A percentile compares a stretch with the other conserved stretches of the same genome.
phyloP scores from a whole-genome alignment of 2,888 invertebrate genomes.

The Rapana venosa region DNA sequence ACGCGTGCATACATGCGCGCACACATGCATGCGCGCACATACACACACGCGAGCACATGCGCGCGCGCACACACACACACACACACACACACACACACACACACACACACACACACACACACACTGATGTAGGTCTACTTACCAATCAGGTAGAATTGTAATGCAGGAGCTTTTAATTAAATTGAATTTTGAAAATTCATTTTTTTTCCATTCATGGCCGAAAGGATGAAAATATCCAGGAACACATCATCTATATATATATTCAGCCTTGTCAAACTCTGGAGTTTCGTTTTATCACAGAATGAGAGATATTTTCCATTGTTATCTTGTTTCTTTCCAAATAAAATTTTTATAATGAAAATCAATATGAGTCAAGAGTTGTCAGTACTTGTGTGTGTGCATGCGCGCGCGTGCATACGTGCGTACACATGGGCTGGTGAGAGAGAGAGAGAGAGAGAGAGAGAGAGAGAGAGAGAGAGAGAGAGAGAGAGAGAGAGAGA shows the following conservation, averaged over 20 bases:
- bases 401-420: background rate
- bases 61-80: background rate
- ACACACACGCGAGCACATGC: background rate
- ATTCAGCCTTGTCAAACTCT: too few relatives aligned
- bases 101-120: constrained; percentile 22
- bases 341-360: background rate
- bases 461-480: constrained; percentile 12
- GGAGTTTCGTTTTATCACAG: too few relatives aligned
- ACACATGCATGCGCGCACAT: background rate
- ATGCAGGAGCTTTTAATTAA: too few relatives aligned
- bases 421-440: background rate
- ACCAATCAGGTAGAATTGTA: too few relatives aligned
- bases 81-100: background rate
- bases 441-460: background rate
- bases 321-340: background rate
- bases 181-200: too few relatives aligned
- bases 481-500: background rate
- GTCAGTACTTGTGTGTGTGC: background rate
- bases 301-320: background rate
- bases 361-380: background rate
- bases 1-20: too few relatives aligned
- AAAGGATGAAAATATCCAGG: too few relatives aligned
- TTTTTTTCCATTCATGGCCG: too few relatives aligned
- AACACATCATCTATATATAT: too few relatives aligned
- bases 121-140: background rate